Evolutionary conservation across 2,888 invertebrate genomes (phyloP), one percentile per base, ranked within the genome.

Genomic region (Scrobipalpa atriplicella): DNA sequence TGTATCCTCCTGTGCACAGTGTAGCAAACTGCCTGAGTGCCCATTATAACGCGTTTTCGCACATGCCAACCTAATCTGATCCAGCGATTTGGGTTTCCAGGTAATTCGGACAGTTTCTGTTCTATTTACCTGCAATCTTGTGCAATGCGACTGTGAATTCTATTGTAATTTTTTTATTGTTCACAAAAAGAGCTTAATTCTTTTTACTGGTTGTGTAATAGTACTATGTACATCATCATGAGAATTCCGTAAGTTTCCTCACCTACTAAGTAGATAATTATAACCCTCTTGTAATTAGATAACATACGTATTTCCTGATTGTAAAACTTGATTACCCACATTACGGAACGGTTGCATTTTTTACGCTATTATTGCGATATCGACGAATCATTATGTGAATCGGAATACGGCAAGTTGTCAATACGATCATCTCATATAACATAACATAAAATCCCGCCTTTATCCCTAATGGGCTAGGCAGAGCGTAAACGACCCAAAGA

Each of bases 61-160:
- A 54, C 51, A 38, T 13, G 51, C 47, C 39, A 8, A 51, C 61
- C 63, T 47, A 63, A 67, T 66, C 67, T 65, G 62, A 64, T 68
- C 54, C 65, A 69, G 67, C 64, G 69, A 75, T 71, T 75, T 69
- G 69, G 81, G 80, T 80, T 81, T 82, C 73, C 73, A 77, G 79
- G 79, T 82, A 76, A 81, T 77, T 72, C 72, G 75, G 75, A 72
- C 77, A 70, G 68, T 79, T 75, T 76, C 78, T 73, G 69, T 71
- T 75, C 72, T 60, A 65, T 68, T n/a, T 68, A 67, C 66, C 62
- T 43, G 41, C 61, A 38, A 8, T 66, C 69, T 80, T 75, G 79
- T 80, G 86, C 87, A 80, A 80, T 75, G 88, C 86, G 88, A 86
- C 72, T 82, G 81, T 81, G 80, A 82, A 79, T 78, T 75, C 75